These are phyloP conservation scores for Lottia scabra DNA, from an alignment of 2,888 invertebrate genomes.

Conservation along the genomic window DNA sequence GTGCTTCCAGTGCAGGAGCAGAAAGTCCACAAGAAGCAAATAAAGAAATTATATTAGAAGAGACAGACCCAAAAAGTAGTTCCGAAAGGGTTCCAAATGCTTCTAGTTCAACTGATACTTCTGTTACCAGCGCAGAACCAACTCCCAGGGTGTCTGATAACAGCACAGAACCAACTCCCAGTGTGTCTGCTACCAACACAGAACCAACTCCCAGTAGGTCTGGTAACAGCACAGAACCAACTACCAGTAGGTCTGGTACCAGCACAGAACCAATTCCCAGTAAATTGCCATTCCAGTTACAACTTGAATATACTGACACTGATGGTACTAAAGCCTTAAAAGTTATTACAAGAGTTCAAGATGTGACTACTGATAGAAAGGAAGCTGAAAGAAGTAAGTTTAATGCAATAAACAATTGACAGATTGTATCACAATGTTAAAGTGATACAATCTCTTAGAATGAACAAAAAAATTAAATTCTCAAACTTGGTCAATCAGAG, in stretches of 20 bases:
- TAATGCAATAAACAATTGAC: no score
- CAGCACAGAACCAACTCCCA: neutral
- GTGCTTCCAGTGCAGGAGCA: no score
- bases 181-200: neutral
- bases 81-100: no score
- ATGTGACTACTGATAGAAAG: conserved; percentile 54
- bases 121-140: neutral
- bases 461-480: no score
- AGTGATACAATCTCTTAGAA: no score
- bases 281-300: conserved; percentile 63
- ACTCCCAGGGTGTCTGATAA: neutral
- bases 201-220: conserved; percentile 11
- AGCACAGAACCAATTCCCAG: neutral
- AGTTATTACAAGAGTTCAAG: conserved; percentile 58
- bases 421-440: no score
- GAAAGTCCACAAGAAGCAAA: no score
- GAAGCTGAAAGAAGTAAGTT: conserved; percentile 33
- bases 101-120: no score
- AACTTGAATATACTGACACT: conserved; percentile 61
- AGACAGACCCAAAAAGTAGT: no score
- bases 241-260: neutral
- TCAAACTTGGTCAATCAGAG: no score
- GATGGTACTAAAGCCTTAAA: conserved; percentile 64
- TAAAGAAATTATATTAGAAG: no score
- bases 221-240: neutral